phyloP scores from a whole-genome alignment of 2,113 vertebrate species.

The Pachycephala philippinensis region DNA sequence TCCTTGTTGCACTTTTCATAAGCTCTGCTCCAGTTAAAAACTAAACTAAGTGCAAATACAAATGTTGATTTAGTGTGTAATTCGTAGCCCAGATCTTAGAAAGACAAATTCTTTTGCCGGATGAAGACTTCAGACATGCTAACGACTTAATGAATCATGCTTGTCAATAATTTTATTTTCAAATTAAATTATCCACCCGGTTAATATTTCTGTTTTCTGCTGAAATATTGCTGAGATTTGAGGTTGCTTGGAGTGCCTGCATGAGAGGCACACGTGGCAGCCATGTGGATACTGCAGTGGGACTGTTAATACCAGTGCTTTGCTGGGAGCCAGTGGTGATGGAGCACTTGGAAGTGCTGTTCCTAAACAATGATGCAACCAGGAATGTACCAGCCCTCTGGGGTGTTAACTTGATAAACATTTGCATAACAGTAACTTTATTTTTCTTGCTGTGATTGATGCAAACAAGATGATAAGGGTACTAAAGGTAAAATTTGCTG shows the following conservation, averaged over 20 bases:
- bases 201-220: slow-evolving; percentile 9
- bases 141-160: neutral
- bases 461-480: neutral
- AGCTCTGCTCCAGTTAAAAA: neutral
- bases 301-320: neutral
- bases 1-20: neutral
- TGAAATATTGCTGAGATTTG: neutral
- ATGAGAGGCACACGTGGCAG: slow-evolving; percentile 13
- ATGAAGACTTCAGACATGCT: neutral
- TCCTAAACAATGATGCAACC: slow-evolving; percentile 58
- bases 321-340: slow-evolving; percentile 1
- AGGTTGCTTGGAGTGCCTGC: neutral
- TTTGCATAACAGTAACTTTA: neutral
- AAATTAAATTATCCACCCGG: neutral
- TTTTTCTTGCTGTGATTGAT: slow-evolving; percentile 41
- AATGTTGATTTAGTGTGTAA: neutral
- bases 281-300: slow-evolving; percentile 25
- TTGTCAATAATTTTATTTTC: slow-evolving; percentile 4
- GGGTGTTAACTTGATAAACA: slow-evolving; percentile 6
- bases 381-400: neutral
- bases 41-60: neutral
- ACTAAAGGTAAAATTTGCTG: neutral
- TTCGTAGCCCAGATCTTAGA: neutral
- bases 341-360: slow-evolving; percentile 6
- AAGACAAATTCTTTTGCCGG: neutral